These are phyloP conservation scores for Malurus splendens DNA, from an alignment of 2,797 vertebrate genomes.

Conservation along the genomic window DNA sequence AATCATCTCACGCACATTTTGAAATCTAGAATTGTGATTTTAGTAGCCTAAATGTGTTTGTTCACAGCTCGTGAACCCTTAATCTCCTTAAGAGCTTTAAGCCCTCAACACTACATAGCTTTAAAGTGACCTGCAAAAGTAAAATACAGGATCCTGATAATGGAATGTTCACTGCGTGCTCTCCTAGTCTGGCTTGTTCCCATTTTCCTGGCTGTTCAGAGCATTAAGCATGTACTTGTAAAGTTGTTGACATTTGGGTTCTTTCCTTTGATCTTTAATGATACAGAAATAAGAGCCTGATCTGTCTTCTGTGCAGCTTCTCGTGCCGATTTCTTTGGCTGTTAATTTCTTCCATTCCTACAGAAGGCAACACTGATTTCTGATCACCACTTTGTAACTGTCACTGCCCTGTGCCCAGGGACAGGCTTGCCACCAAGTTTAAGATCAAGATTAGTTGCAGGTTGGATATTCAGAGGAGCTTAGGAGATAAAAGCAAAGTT, in stretches of 20 bases:
- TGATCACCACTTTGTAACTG: neutral
- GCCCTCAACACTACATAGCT: neutral
- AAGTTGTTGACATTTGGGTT: conserved; percentile 46
- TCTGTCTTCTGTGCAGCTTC: neutral
- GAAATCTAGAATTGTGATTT: conserved; percentile 5
- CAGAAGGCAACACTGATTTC: neutral
- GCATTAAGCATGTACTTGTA: conserved; percentile 4
- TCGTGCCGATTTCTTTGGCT: neutral
- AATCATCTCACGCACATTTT: conserved; percentile 33
- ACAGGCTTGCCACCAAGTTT: neutral
- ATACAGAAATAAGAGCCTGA: neutral
- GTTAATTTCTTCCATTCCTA: neutral
- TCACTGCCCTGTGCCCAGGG: neutral
- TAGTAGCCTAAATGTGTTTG: conserved; percentile 18
- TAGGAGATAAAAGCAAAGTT: neutral
- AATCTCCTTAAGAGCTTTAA: conserved; percentile 33
- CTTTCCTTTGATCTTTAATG: neutral
- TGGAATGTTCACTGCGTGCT: neutral
- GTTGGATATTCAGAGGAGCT: neutral
- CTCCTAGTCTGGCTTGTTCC: neutral
- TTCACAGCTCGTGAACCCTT: conserved; percentile 24
- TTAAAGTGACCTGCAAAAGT: conserved; percentile 19
- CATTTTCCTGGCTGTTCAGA: neutral
- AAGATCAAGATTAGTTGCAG: neutral
- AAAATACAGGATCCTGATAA: neutral